These are phyloP conservation scores for Lasius fuliginosus DNA, from an alignment of 2,888 invertebrate genomes.

Conservation along the genomic window DNA sequence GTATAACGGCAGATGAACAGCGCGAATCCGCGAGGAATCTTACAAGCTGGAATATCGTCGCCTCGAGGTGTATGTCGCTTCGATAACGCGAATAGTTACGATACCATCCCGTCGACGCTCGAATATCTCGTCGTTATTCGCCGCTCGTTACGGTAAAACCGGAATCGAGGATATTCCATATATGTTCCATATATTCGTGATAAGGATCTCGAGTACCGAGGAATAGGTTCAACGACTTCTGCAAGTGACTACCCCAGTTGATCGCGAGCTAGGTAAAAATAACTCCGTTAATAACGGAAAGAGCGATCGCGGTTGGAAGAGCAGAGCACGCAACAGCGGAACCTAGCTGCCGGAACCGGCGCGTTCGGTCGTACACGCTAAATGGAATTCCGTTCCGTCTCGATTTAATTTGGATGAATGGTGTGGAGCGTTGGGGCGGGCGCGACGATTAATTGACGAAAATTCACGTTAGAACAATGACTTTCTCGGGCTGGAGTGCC, in stretches of 20 bases:
- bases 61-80: constrained; percentile 27
- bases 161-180: constrained; percentile 1
- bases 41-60: constrained; percentile 16
- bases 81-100: constrained; percentile 30
- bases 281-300: constrained; percentile 56
- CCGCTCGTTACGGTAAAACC: constrained; percentile 12
- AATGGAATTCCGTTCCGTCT: constrained; percentile 71
- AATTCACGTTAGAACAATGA: constrained; percentile 74
- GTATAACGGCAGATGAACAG: constrained; percentile 34
- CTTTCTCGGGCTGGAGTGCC: constrained; percentile 58
- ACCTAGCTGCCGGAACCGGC: constrained; percentile 34
- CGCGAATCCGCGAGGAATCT: constrained; percentile 42
- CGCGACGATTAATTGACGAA: constrained; percentile 74
- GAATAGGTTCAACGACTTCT: constrained; percentile 44
- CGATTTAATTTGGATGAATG: constrained; percentile 68
- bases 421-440: constrained; percentile 17
- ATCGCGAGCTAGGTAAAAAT: constrained; percentile 52
- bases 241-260: constrained; percentile 32
- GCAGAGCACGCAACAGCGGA: constrained; percentile 45
- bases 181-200: constrained; percentile 25
- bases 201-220: constrained; percentile 29
- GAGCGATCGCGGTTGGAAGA: constrained; percentile 19
- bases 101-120: background rate
- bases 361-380: constrained; percentile 57
- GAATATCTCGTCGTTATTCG: constrained; percentile 33